Evolutionary conservation across 2,888 invertebrate genomes (phyloP), one percentile per base, ranked within the genome.

Genomic region (Orthosia gothica): DNA sequence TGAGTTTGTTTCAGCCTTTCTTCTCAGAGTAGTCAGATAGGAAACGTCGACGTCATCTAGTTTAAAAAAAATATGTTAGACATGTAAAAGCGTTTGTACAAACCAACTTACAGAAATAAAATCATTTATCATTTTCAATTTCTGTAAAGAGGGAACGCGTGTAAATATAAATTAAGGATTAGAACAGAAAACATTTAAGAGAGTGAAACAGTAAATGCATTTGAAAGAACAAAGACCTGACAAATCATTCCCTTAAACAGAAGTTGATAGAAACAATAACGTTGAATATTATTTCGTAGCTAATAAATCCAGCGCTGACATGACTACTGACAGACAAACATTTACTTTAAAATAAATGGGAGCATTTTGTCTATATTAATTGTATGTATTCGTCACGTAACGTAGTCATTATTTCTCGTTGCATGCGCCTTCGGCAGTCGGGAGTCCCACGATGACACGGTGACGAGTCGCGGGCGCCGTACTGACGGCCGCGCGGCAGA

Each of bases 401-500:
- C 79, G 32, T 66, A 76, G 74, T 79, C 78, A 74, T 84, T 87
- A 86, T 81, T 82, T 79, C 52, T 68, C 50, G 66, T 80, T 78
- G 77, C 81, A 85, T 80, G 85, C 74, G 80, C 76, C 18, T 23
- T 78, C 76, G 75, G 52, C 65, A 74, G 58, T 71, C 73, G 79
- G 83, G 82, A 82, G 81, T 81, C 83, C 83, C 76, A 82, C 82
- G 81, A 64, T 81, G 84, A 82, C 70, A 81, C 82, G 81, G 65
- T 81, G 86, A 85, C 62, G 80, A 76, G 70, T 74, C 79, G 70
- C 65, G 59, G 70, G 65, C 80, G 73, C 76, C 70, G 57, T 63
- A 73, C 59, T 82, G 84, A 82, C 61, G 79, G 76, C 74, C 74
- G 63, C 74, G 45, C 71, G 84, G 88, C 87, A 89, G 92, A 92